Conservation (phyloP, 2,797 vertebrate species). For the Furcifer pardalis region DNA sequence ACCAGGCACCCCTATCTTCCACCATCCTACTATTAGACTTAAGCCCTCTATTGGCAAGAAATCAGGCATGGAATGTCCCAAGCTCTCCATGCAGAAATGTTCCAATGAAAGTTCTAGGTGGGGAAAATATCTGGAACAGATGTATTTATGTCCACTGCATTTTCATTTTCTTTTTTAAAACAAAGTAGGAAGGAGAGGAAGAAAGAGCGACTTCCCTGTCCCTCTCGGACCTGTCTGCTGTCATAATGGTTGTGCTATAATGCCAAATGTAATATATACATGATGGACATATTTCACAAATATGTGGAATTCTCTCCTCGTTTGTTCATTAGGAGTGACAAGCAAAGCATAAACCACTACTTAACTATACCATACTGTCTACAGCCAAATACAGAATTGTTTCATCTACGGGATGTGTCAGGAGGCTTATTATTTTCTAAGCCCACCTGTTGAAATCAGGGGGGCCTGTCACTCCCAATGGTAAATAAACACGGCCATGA, state of each 20-base stretch:
- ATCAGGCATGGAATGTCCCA: not conserved
- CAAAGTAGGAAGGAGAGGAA: not conserved
- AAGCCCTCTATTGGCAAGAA: not conserved
- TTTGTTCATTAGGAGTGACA: not conserved
- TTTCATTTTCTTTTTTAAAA: not conserved
- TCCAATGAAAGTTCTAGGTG: not conserved
- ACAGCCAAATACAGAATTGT: not conserved
- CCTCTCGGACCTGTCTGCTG: not conserved
- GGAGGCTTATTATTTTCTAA: not conserved
- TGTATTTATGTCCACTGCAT: not conserved
- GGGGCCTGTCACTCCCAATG: not conserved
- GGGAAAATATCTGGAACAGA: not conserved
- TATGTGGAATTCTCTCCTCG: no score
- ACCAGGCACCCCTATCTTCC: no score
- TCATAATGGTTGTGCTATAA: no score
- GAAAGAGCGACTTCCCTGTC: not conserved
- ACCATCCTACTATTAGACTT: no score
- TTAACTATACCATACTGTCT: not conserved
- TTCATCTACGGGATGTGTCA: not conserved
- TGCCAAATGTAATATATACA: not conserved
- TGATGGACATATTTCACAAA: not conserved
- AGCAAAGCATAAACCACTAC: not conserved
- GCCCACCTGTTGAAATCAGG: not conserved
- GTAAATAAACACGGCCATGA: not conserved
- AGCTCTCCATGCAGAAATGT: not conserved